Evolutionary conservation across 2,113 vertebrate species (phyloP).

Genomic region (Grus americana): DNA sequence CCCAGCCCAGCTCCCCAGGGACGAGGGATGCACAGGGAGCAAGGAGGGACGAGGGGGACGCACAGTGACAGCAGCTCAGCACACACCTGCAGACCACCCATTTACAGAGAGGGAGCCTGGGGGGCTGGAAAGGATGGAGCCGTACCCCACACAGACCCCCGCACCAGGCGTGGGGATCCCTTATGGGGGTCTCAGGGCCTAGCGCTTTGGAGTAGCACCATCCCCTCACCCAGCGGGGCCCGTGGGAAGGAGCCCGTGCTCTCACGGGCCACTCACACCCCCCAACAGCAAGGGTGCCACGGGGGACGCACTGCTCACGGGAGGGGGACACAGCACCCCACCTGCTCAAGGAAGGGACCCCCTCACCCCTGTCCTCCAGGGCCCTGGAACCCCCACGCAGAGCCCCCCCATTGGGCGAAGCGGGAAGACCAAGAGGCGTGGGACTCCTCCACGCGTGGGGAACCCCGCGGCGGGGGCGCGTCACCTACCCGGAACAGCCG

Average conservation of each 20-base stretch:
- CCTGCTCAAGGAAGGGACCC: background rate
- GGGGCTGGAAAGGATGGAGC: background rate
- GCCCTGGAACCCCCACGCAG: no score
- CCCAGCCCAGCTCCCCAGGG: background rate
- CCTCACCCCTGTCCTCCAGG: no score
- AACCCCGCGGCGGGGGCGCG: rapidly evolving
- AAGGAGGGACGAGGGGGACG: no score
- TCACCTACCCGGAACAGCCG: background rate
- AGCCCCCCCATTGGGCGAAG: background rate
- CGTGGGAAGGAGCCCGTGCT: background rate
- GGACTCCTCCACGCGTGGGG: background rate
- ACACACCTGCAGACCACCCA: background rate
- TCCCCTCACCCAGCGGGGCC: background rate
- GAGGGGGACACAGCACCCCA: background rate
- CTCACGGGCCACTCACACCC: background rate
- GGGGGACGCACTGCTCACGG: background rate
- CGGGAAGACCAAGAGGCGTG: no score
- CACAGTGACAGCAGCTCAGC: background rate
- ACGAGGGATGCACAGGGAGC: no score
- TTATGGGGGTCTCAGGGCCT: background rate
- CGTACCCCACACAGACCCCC: rapidly evolving
- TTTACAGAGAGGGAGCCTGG: no score
- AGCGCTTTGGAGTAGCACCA: no score
- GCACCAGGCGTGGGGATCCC: rapidly evolving
- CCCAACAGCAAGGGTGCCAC: background rate